These are phyloP conservation scores for Prolemur simus DNA, from an alignment of 2,113 vertebrate species.

Conservation along the genomic window DNA sequence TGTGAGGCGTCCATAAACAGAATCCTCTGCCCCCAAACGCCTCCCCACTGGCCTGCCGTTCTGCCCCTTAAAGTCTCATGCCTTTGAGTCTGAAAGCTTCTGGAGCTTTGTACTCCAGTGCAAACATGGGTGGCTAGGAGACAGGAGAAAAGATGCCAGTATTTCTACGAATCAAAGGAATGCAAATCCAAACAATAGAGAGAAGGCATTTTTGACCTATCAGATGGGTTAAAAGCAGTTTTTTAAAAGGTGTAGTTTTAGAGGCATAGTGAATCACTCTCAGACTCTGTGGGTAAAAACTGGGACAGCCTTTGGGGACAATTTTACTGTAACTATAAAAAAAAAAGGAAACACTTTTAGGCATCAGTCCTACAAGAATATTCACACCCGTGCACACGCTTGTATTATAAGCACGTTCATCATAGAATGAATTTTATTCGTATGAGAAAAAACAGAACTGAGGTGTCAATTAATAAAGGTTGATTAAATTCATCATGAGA, in stretches of 20 bases:
- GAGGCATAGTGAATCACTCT: background rate
- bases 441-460: background rate
- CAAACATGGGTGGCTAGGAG: background rate
- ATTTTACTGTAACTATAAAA: background rate
- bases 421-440: background rate
- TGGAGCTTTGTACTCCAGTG: background rate
- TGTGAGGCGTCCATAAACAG: background rate
- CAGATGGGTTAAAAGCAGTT: background rate
- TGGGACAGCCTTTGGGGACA: background rate
- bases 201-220: background rate
- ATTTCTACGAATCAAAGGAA: background rate
- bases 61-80: background rate
- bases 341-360: background rate
- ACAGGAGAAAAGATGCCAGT: background rate
- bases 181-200: background rate
- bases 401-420: background rate
- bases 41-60: background rate
- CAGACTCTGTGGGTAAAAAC: background rate
- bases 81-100: background rate
- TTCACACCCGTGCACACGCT: background rate
- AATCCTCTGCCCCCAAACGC: background rate
- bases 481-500: background rate
- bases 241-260: background rate
- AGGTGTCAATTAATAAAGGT: background rate
- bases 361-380: background rate